Base-by-base conservation (phyloP, 2,797 vertebrate genomes). In the Ambastaia sidthimunki region DNA sequence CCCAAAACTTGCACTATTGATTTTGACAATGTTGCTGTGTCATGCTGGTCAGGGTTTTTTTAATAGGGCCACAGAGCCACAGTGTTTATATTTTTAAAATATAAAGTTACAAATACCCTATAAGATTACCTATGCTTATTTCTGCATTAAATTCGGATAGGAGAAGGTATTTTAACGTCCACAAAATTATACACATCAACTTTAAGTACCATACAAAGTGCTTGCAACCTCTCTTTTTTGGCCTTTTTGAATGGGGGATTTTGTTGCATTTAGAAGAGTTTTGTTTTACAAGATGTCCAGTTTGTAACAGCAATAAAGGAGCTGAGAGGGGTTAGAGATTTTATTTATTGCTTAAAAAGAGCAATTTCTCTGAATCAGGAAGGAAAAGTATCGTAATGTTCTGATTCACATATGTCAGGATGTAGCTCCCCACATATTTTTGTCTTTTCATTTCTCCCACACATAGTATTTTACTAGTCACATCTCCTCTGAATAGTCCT, bases 401-500 rank as follows among this genome's bases (percentile, higher is more conserved):
- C 13, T 2, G 31, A 63, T 66, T 79, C 19, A 15, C 67, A 70
- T 71, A 25, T 78, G 67, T 78, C 77, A 72, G 69, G 70, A 72
- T 66, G 28, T 54, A 72, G 37, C 69, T 65, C 69, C 34, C 59
- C 59, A 72, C 70, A 79, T 72, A 37, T 44, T 13, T 59, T 71
- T 78, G 55, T 12, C 18, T 7, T 74, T 78, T 59, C 67, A 41
- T 28, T 76, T 25, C 50, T 66, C 76, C 34, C 72, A 54, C 44
- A 74, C 63, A 21, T 55, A 25, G 54, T 65, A 41, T 65, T 82
- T 82, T 76, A 69, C 75, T 60, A 31, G 31, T 57, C 72, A 54
- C 70, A 80, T 80, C 65, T 72, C 13, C 63, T 76, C 75, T 76
- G 47, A 80, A 60, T 5, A 23, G 19, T 71, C 62, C 63, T 60